Base-by-base conservation (phyloP, 2,797 vertebrate species). In the Crax fasciolata region DNA sequence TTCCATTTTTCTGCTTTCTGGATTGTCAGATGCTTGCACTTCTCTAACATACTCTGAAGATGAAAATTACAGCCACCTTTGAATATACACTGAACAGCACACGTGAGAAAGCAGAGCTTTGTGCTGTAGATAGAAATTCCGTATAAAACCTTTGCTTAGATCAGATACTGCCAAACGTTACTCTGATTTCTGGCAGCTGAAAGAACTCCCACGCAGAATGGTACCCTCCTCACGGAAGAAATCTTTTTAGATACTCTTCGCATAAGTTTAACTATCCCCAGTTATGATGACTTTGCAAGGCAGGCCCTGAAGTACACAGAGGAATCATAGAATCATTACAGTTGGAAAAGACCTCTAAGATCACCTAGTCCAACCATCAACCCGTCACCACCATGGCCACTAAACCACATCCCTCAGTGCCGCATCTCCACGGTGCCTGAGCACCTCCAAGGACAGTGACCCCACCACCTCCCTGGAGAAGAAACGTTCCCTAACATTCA, bases 221-320 rank as follows among this genome's bases (percentile, higher is more conserved):
- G n/a, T 10, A 39, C 10, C 23, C 30, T 32, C 24, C 5, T 28
- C 39, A 9, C 11, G 8, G 13, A 28, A 49, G 62, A 86, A 51
- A 28, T 30, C 19, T 11, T 9, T 11, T 8, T 38, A 13, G 6
- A 49, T 10, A 38, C 15, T 19, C 16, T 44, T 54, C 25, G n/a
- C 24, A 35, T 12, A 14, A 30, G 8, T 23, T 14, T 10, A 55
- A 38, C 12, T 7, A 30, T 15, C 52, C 28, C 0, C 10, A 16
- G 2, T 49, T 27, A 5, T 10, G 51, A 41, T 2, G 16, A 39
- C 14, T 20, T 23, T 0, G 6, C 38, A 41, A 67, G 21, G 59
- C n/a, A 41, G 38, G 43, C 12, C n/a, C 43, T 48, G 1, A 0
- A 8, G 13, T 7, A 65, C 59, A 0, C 0, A 32, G 15, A 55